These are phyloP conservation scores for Istiophorus platypterus DNA, from an alignment of 2,113 vertebrate species.

Conservation along the genomic window DNA sequence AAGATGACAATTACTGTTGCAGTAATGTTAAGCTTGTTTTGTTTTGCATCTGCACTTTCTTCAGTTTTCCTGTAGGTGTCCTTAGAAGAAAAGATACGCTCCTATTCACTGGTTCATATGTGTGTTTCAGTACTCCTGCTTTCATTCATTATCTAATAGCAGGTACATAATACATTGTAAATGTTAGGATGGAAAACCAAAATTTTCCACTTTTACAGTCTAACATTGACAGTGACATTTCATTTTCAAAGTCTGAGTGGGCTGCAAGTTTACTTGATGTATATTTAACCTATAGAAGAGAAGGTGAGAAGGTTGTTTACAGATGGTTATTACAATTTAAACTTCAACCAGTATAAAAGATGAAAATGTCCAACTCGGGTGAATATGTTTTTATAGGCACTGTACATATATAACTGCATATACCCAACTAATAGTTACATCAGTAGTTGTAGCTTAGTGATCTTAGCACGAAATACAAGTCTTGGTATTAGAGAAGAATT, in stretches of 20 bases:
- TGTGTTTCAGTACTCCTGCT: not conserved
- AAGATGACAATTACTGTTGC: not conserved
- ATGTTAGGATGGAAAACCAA: not conserved
- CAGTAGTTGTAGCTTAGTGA: slow-evolving; percentile 1
- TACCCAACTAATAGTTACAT: slow-evolving; percentile 16
- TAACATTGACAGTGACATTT: not conserved
- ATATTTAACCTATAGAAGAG: slow-evolving; percentile 1
- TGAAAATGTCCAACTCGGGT: slow-evolving; percentile 24
- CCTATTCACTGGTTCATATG: not conserved
- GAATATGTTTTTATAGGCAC: slow-evolving; percentile 21
- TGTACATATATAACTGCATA: slow-evolving; percentile 31
- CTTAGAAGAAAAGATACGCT: not conserved
- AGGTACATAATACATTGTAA: not conserved
- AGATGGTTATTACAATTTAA: slow-evolving; percentile 28
- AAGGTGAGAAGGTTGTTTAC: not conserved
- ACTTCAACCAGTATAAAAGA: slow-evolving; percentile 36
- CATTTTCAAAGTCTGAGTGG: not conserved
- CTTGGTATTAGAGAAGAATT: slow-evolving; percentile 1
- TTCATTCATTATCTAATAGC: not conserved
- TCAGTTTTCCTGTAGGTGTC: slow-evolving; percentile 31
- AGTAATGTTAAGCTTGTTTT: not conserved
- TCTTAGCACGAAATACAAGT: slow-evolving; percentile 27
- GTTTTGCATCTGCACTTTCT: slow-evolving; percentile 11
- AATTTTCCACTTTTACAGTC: not conserved
- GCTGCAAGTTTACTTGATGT: not conserved